Conservation (phyloP, 2,888 invertebrate species). For the Drosophila nr. fundita region DNA sequence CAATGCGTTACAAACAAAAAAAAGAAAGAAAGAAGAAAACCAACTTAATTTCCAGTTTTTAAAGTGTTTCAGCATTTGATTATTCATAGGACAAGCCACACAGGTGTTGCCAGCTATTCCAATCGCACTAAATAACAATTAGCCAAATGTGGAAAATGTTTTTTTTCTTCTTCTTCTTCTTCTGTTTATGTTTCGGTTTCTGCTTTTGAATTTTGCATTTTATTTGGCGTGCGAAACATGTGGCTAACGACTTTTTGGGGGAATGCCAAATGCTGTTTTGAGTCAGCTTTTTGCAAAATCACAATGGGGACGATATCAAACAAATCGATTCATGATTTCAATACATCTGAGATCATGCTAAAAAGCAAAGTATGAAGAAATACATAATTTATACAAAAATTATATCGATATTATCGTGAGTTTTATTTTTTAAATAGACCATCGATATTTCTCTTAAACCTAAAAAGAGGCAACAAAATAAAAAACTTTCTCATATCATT, state of each 20-base stretch:
- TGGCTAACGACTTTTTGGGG: conserved; percentile 63
- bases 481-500: background rate
- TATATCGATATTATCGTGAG: background rate
- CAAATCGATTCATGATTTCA: background rate
- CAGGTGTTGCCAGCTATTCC: conserved; percentile 62
- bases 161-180: background rate
- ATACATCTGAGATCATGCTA: background rate
- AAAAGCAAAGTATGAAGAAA: background rate
- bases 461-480: background rate
- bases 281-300: conserved; percentile 40
- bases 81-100: conserved; percentile 51
- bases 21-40: background rate
- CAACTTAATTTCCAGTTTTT: conserved; percentile 32
- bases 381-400: background rate
- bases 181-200: conserved; percentile 11
- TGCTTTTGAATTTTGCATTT: conserved; percentile 20
- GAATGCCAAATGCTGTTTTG: conserved; percentile 49
- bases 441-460: background rate
- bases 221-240: conserved; percentile 28
- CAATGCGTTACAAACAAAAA: conserved; percentile 28
- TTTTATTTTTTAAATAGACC: background rate
- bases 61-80: conserved; percentile 29
- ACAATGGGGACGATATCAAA: conserved; percentile 48
- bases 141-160: conserved; percentile 50
- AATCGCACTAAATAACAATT: conserved; percentile 74